Evolutionary conservation across 2,797 vertebrate genomes (phyloP), one percentile per base, ranked within the genome.

Genomic region (Menidia menidia): DNA sequence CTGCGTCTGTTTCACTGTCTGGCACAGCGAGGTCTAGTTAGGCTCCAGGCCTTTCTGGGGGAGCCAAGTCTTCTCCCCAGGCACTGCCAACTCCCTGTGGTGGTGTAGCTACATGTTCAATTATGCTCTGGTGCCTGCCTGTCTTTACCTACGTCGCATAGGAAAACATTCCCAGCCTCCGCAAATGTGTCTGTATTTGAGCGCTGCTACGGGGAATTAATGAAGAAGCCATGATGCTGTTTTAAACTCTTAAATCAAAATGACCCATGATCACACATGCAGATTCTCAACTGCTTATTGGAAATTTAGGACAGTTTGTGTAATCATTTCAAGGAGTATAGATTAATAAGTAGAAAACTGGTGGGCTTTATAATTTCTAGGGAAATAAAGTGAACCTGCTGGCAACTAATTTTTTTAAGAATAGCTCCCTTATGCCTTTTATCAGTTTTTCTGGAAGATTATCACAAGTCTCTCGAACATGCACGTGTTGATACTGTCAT

Each of bases 101-200:
- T 91, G 81, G 86, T 90, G 92, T 88, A 90, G 88, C 90, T 91
- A 92, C 92, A 92, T 91, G 92, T 90, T 87, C 89, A 91, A 89
- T 92, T 93, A 91, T 77, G 86, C 84, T 89, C 86, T 92, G 89
- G 89, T 92, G 90, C 86, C 90, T 87, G 89, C 72, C 81, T 92
- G 90, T 91, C 90, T 92, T 93, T 89, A 89, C 88, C 77, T 91
- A 74, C 86, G 71, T 84, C 82, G 91, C 81, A 59, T 67, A 82
- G 79, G 72, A 88, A 88, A 87, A 87, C 83, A 90, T 72, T 79
- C 50, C 45, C 48, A 77, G 68, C 67, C 55, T 73, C 45, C 79
- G 61, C 63, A 59, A 74, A 47, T 78, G 85, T 82, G 77, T 80
- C 47, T 19, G 77, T 64, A 64, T 76, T 57, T 71, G 70, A 74